Conservation (phyloP, 2,888 invertebrate genomes). For the Erebia aethiops region DNA sequence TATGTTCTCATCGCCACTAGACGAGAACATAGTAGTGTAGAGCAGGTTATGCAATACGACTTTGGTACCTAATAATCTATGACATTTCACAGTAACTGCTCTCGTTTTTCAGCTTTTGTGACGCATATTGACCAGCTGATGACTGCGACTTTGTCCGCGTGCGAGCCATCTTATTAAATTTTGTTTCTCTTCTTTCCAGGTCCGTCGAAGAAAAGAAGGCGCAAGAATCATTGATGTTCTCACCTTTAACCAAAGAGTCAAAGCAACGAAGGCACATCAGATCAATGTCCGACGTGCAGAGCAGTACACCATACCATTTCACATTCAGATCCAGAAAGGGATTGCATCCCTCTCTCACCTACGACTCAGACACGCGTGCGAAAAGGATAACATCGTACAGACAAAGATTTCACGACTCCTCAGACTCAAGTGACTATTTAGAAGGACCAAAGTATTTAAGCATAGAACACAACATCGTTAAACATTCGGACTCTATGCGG, state of each 20-base stretch:
- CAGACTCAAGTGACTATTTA: slow-evolving; percentile 70
- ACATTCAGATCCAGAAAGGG: slow-evolving; percentile 65
- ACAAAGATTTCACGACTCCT: slow-evolving; percentile 62
- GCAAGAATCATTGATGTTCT: slow-evolving; percentile 55
- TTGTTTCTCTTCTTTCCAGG: slow-evolving; percentile 58
- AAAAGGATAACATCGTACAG: slow-evolving; percentile 61
- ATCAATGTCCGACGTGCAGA: slow-evolving; percentile 78
- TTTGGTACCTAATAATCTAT: too few relatives aligned
- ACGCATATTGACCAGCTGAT: too few relatives aligned
- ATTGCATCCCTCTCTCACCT: slow-evolving; percentile 64
- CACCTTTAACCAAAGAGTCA: slow-evolving; percentile 70
- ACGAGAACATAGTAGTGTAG: neutral
- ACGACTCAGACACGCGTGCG: slow-evolving; percentile 73
- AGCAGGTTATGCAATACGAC: too few relatives aligned
- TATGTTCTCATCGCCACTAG: neutral
- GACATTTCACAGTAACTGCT: too few relatives aligned
- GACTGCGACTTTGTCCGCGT: too few relatives aligned
- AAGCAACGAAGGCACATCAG: slow-evolving; percentile 72
- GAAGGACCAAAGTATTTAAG: slow-evolving; percentile 61
- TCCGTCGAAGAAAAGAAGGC: slow-evolving; percentile 62
- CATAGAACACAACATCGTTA: slow-evolving; percentile 69
- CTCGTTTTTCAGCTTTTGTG: too few relatives aligned
- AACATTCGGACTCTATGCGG: slow-evolving; percentile 77
- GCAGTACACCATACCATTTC: slow-evolving; percentile 71
- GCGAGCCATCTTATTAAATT: neutral